Percentiles rank a stretch among this genome's conserved stretches.
phyloP scores from a whole-genome alignment of 2,113 vertebrate species.

The Leptobrachium leishanense region DNA sequence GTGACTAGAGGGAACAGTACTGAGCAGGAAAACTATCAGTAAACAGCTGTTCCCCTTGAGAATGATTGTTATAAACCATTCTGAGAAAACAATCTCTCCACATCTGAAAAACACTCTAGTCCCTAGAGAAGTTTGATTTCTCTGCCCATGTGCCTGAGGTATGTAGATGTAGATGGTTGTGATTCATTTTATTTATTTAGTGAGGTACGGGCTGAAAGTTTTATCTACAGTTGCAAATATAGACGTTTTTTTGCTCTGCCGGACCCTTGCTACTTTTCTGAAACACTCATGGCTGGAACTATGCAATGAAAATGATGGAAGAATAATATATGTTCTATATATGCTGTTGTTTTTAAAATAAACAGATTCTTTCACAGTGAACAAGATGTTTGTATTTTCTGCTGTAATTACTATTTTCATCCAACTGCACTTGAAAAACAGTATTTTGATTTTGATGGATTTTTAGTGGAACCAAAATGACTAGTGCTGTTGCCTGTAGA shows the following conservation, averaged over 20 bases:
- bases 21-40: neutral
- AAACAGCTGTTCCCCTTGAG: constrained; percentile 6
- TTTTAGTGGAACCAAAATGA: constrained; percentile 7
- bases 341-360: neutral
- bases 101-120: neutral
- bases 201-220: neutral
- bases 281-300: no score
- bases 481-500: neutral
- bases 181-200: constrained; percentile 8
- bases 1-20: neutral
- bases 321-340: no score
- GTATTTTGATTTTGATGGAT: constrained; percentile 30
- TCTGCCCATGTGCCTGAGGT: constrained; percentile 24
- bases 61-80: neutral
- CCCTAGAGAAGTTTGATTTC: constrained; percentile 2
- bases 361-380: neutral
- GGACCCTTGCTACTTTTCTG: no score
- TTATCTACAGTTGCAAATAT: neutral
- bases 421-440: constrained; percentile 3
- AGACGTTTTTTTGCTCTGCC: neutral
- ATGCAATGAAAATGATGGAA: no score
- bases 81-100: neutral
- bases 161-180: neutral
- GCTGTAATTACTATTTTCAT: constrained; percentile 8
- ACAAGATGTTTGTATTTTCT: neutral